Evolutionary conservation across 2,113 vertebrate species (phyloP).

Genomic region (Glareola pratincola): DNA sequence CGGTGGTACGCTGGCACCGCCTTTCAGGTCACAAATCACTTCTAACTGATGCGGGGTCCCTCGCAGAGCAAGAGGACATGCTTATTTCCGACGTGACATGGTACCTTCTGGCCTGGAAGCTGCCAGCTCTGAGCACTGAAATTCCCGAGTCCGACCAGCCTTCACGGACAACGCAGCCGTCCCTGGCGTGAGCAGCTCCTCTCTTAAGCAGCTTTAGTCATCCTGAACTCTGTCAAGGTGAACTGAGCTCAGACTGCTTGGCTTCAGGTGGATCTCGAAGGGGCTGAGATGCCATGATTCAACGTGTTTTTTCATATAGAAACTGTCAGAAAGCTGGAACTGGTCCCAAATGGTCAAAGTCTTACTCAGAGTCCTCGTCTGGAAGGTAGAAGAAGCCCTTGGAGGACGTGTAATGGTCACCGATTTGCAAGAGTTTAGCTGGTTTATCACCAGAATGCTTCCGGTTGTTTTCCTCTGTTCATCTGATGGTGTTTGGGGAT

Average conservation of each 20-base stretch:
- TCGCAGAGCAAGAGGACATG: background rate
- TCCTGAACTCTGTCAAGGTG: background rate
- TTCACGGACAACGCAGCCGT: accelerated
- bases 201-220: background rate
- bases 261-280: background rate
- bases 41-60: background rate
- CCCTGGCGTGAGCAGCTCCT: background rate
- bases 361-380: background rate
- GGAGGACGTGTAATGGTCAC: background rate
- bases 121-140: background rate
- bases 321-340: background rate
- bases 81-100: background rate
- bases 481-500: background rate
- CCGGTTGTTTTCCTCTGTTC: background rate
- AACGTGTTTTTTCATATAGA: background rate
- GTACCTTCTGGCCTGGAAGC: background rate
- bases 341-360: background rate
- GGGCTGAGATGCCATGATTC: background rate
- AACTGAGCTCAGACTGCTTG: background rate
- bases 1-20: accelerated
- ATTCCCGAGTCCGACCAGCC: background rate
- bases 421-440: background rate
- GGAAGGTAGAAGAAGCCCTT: background rate
- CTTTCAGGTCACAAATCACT: background rate
- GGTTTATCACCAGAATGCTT: background rate